Evolutionary conservation across 2,113 vertebrate genomes (phyloP), one percentile per base, ranked within the genome.

Genomic region (Phyllopteryx taeniolatus): DNA sequence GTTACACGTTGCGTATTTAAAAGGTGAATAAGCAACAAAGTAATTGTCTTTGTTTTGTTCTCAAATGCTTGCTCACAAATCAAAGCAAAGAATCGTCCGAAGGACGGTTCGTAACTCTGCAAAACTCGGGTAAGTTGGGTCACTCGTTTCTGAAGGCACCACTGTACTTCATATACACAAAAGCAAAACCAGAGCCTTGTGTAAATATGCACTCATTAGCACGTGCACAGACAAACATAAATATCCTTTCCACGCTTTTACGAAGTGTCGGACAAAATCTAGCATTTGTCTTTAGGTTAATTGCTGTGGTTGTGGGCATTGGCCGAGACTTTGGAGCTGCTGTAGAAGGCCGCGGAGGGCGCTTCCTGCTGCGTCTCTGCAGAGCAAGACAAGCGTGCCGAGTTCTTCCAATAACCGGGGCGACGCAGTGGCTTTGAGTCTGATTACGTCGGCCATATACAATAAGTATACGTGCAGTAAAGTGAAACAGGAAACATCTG

Each of bases 401-500:
- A 63, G 61, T 7, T 10, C 43, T 56, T 78, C 51, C 65, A 69
- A 42, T 77, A 78, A 77, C 67, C 1, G 17, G 9, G 33, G 59
- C 46, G 57, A 53, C 42, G 27, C 51, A 4, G 42, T 46, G 54
- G 44, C 0, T 56, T 79, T 44, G 65, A 68, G 59, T 74, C 35
- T 13, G 12, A 73, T 71, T 49, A 47, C 63, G 66, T 64, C 57
- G 74, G 61, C 69, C 71, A 53, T 62, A 64, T 79, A 70, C 67
- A 47, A 42, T 53, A 54, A 73, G 56, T 61, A 47, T 81, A 63
- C 80, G 84, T 76, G 82, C 81, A 83, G 73, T 71, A 67, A 83
- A 80, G 81, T 81, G 80, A 64, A 76, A 79, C 80, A 7, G 62
- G 63, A 67, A 83, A 72, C 84, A 88, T 88, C 83, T 80, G 76